Percentiles rank a stretch among this genome's conserved stretches.
phyloP scores from a whole-genome alignment of 1,140 invertebrate genomes.

The Nymphalis io region DNA sequence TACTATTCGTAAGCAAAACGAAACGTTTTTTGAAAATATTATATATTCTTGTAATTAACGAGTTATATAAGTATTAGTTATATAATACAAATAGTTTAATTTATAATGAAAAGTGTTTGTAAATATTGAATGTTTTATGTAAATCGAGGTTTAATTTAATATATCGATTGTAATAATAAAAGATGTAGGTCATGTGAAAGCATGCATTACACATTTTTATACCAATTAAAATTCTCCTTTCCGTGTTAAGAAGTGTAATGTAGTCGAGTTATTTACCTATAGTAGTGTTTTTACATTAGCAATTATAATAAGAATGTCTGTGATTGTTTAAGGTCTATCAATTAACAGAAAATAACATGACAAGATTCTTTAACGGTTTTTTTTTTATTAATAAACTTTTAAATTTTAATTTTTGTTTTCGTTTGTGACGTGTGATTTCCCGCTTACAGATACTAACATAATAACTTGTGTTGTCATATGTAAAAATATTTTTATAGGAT shows the following conservation, averaged over 20 bases:
- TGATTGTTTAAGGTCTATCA: conserved; percentile 29
- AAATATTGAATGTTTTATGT: conserved; percentile 7
- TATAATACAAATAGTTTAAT: background rate
- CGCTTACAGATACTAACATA: conserved; percentile 25
- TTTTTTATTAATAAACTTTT: conserved; percentile 36
- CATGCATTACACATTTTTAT: background rate
- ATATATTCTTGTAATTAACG: no score
- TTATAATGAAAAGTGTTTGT: conserved; percentile 8
- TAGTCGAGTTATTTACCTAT: no score
- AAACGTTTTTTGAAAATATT: no score
- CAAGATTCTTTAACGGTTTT: conserved; percentile 38
- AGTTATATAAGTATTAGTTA: background rate
- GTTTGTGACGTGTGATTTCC: conserved; percentile 6
- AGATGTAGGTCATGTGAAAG: background rate
- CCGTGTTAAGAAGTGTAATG: no score
- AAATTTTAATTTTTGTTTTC: conserved; percentile 23
- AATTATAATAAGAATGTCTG: conserved; percentile 25
- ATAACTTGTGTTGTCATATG: conserved; percentile 17
- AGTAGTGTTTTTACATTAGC: no score
- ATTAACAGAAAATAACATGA: conserved; percentile 29
- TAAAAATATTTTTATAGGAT: background rate
- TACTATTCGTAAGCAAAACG: no score
- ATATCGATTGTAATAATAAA: background rate
- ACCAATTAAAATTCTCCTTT: no score
- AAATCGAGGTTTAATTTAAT: background rate